Base-by-base conservation (phyloP, 2,888 invertebrate species). In the Laspeyria flexula region DNA sequence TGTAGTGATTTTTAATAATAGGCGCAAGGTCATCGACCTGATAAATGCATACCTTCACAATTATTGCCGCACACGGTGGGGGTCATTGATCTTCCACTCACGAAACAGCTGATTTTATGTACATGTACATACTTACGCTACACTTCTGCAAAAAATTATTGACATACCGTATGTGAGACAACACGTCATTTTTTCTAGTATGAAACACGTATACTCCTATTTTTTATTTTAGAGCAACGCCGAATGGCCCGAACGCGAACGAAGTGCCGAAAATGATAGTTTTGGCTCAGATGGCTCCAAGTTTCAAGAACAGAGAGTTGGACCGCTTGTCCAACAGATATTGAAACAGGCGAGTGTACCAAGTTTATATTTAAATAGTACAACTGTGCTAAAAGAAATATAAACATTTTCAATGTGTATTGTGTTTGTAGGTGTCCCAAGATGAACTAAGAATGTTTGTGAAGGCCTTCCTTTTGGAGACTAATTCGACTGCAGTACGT, bases 381-480 rank as follows among this genome's bases (percentile, higher is more conserved):
- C n/a, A n/a, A n/a, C n/a, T n/a, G n/a, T n/a, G n/a, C n/a, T n/a
- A n/a, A n/a, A 29, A 1, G 11, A 31, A 31, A 11, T 11, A 5
- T 1, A 12, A 11, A 34, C 15, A 2, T 15, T 15, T 7, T 37
- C 21, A 25, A 25, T 11, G 23, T 23, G 6, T 23, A 52, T 12
- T 55, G n/a, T 16, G 0, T 3, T 44, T 45, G 1, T 23, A 92
- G 92, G 94, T 96, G 1, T 90, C 94, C 0, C 90, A 90, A 64
- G 94, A 94, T 1, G 93, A 95, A 43, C 84, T 97, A 46, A 93
- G 93, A 25, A 92, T 94, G 81, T 99, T 99, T 73, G 95, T 99
- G 12, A 95, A 97, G 66, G 96, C 97, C 0, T 99, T 99, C 91
- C 93, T 99, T 35, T 89, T 99, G 55, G 98, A 99, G 85, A 98